These are phyloP conservation scores for Danio kyathit DNA, from an alignment of 2,797 vertebrate genomes.

Conservation along the genomic window DNA sequence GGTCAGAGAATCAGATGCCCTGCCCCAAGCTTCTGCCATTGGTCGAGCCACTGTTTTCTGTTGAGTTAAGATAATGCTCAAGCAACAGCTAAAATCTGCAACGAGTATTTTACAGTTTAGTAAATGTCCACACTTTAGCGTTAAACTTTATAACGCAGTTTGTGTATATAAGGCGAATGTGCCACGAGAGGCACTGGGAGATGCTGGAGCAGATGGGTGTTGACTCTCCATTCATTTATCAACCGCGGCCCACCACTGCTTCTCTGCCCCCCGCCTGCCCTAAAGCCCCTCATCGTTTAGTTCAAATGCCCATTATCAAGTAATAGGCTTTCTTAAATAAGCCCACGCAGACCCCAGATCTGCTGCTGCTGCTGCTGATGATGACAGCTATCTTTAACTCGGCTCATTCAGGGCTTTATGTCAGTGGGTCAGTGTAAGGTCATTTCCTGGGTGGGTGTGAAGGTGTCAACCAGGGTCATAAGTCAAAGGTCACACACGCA, in stretches of 20 bases:
- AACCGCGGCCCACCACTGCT: constrained; percentile 74
- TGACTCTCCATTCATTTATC: constrained; percentile 87
- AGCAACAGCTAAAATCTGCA: background rate
- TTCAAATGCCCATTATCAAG: constrained; percentile 84
- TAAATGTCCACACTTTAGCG: background rate
- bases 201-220: constrained; percentile 85
- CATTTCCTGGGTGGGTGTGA: constrained; percentile 78
- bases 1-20: background rate
- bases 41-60: background rate
- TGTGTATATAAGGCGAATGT: background rate
- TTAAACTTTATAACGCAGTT: background rate
- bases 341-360: constrained; percentile 64
- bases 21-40: background rate
- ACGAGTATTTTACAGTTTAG: background rate
- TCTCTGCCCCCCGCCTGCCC: constrained; percentile 75
- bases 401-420: constrained; percentile 75
- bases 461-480: constrained; percentile 56
- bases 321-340: constrained; percentile 78
- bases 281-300: constrained; percentile 85
- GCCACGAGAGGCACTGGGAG: constrained; percentile 60
- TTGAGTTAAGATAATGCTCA: background rate
- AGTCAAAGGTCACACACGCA: constrained; percentile 55
- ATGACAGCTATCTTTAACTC: constrained; percentile 70
- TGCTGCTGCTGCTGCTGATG: constrained; percentile 72
- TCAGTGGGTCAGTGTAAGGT: constrained; percentile 80